Base-by-base conservation (phyloP, 2,113 vertebrate species). In the Brachypteracias leptosomus region DNA sequence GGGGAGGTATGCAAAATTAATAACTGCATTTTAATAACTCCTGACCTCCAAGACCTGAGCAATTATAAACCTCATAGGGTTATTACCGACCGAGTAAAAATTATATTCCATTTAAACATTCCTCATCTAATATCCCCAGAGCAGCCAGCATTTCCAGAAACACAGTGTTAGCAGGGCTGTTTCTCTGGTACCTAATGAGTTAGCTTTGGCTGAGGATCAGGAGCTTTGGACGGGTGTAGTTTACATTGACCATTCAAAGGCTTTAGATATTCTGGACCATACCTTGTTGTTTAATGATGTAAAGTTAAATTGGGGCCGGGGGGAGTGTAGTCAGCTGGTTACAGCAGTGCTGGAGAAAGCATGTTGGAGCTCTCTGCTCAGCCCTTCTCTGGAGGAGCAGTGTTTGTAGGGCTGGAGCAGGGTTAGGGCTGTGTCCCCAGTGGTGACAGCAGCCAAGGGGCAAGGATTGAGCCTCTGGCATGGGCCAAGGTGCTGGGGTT, bases 131-230 rank as follows among this genome's bases (percentile, higher is more conserved):
- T 93, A 94, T 91, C 88, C 93, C 95, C 95, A 68, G 44, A 94
- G 97, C 95, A 94, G 83, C 54, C 83, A 94, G 96, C 80, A 42
- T 89, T 89, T 87, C 83, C 87, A 92, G 95, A 61, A 93, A 87
- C 93, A 74, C 93, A 81, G 73, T 75, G 84, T 95, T 96, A 81
- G 63, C 76, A 89, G 6, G 35, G 87, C 96, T 93, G 88, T 89
- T 92, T 73, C 87, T 93, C 82, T 96, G 91, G 90, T 92, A 73
- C 87, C 88, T 96, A 96, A 97, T 95, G 87, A 96, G 95, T 96
- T 95, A 49, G 89, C 92, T 95, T 96, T 96, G 95, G 96, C 95
- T 77, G 82, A 24, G 47, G 80, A 94, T 95, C 95, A 93, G 95
- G 88, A 94, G 86, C 66, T 79, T 78, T 95, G 79, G 75, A 61